Evolutionary conservation across 2,888 invertebrate species (phyloP), one percentile per base, ranked within the genome.

Genomic region (Campopleginae sp.): DNA sequence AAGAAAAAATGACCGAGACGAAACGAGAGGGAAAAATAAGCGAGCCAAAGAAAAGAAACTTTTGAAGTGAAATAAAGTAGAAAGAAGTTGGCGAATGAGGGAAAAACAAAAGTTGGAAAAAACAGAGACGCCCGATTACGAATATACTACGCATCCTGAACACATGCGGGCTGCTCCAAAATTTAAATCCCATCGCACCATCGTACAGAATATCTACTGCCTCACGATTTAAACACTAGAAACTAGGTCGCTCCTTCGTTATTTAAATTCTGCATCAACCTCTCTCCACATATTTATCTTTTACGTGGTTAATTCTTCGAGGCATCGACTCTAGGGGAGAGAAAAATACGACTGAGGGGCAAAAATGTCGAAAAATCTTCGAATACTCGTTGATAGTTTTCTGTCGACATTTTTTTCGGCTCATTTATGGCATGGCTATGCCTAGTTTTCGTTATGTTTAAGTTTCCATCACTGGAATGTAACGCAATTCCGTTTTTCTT

Each of bases 101-200:
- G 51, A 51, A 19, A 51, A 19, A 51, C n/a, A 51, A 2, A 10
- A 51, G 8, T 8, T 51, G 2, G 6, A 6, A 48, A n/a, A 19
- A 19, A 19, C 12, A 54, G 27, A 38, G 65, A 44, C 42, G 38
- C 38, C n/a, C n/a, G 31, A n/a, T 31, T 46, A 46, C 65, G n/a
- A 44, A 65, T 81, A 89, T 89, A 90, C 90, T 90, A 86, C 87
- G 88, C 89, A 89, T 90, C 80, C 87, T 85, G 87, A 90, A 90
- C 90, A 89, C 91, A 91, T 87, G 87, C 88, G 89, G 79, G 88
- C 86, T 86, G 88, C 86, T 86, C 70, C 86, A 84, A 87, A 86
- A 82, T 77, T 83, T 82, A 82, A 85, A 85, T 79, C 65, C 82
- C 82, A 76, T 82, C 82, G 75, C 65, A 65, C 48, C 46, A 19